phyloP scores from a whole-genome alignment of 1,140 invertebrate species.

The Drosophila pectinifera region DNA sequence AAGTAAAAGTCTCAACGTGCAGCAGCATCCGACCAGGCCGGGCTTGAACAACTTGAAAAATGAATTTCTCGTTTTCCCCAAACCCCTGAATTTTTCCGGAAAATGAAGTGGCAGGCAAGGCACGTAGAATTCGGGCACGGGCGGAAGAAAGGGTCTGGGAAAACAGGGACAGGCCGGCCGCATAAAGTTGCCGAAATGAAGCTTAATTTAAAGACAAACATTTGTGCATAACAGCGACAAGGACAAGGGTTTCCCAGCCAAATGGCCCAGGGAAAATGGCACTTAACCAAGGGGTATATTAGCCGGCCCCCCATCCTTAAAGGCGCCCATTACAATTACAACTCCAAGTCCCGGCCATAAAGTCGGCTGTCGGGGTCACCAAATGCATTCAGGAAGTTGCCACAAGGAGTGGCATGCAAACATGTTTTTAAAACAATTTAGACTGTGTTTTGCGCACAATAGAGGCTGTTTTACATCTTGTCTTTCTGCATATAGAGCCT shows the following conservation, averaged over 20 bases:
- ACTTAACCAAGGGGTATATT: conserved; percentile 20
- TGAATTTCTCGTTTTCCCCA: conserved; percentile 77
- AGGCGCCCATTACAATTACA: background rate
- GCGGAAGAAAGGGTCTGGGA: conserved; percentile 5
- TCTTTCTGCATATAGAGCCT: too few species aligned
- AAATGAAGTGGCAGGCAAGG: conserved; percentile 66
- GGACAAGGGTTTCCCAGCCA: conserved; percentile 18
- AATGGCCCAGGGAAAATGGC: conserved; percentile 1
- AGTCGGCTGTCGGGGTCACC: background rate
- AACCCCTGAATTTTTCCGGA: conserved; percentile 10
- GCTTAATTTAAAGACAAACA: conserved; percentile 78
- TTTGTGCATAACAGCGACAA: conserved; percentile 53
- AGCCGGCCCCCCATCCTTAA: conserved; percentile 6
- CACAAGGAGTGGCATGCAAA: too few species aligned
- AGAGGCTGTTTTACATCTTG: too few species aligned
- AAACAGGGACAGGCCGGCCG: conserved; percentile 41
- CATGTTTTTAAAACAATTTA: too few species aligned
- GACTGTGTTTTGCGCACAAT: too few species aligned
- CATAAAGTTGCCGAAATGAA: conserved; percentile 69
- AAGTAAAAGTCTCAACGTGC: conserved; percentile 81
- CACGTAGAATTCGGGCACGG: conserved; percentile 57
- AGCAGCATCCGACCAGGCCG: conserved; percentile 46
- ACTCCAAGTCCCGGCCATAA: background rate
- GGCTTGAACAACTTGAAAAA: conserved; percentile 72
- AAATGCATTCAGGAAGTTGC: background rate